Base-by-base conservation (phyloP, 2,888 invertebrate species). In the Heliconius ismenius region DNA sequence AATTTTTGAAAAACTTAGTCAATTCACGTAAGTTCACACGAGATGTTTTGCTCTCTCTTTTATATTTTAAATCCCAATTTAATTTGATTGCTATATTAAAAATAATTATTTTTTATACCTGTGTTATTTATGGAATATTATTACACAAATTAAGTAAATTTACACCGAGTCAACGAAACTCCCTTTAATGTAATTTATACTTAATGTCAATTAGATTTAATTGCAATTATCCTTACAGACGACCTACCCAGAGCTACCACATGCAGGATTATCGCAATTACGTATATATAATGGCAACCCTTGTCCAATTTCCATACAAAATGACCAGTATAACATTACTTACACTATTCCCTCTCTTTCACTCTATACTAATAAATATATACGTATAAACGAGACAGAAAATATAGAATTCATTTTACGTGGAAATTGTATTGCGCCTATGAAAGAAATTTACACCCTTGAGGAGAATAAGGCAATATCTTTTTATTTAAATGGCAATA, bases 221-320 rank as follows among this genome's bases (percentile, higher is more conserved):
- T 64, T 32, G 2, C 21, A 64, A 32, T 32, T 65, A 65, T 15
- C 15, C 2, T 70, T 58, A 32, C 88, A 95, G 95, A 88, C 90
- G 79, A 95, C 95, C 0, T 95, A 95, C 83, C 95, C 96, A 0
- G 86, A 94, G 21, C 83, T 95, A 13, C 96, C 96, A 0, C 84
- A 91, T 32, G 78, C 85, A 1, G 95, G 95, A 0, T 83, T 90
- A 26, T 94, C 95, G 0, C 96, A 96, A 87, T 80, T 96, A 7
- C 90, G 96, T 70, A 88, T 96, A 74, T 96, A 95, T 84, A 96
- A 96, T 83, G 94, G 95, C 3, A 89, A 94, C 73, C 87, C 89
- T 15, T 95, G 95, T 78, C 86, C 90, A 3, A 78, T 92, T 11
- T 85, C 88, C 4, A 91, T 96, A 73, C 91, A 95, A 32, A 90